Conservation (phyloP, 2,888 invertebrate genomes). For the Diogma glabrata region DNA sequence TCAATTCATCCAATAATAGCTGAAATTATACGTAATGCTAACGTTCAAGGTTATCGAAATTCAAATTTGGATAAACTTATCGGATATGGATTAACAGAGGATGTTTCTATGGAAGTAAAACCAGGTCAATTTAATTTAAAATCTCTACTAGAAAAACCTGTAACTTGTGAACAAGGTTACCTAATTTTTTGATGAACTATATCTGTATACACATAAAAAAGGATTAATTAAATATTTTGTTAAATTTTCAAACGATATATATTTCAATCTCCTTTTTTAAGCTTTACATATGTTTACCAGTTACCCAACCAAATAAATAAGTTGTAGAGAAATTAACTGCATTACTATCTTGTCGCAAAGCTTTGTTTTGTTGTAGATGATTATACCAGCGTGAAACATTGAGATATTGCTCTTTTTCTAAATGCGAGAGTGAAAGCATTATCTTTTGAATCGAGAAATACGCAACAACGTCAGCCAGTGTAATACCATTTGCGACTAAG, state of each 20-base stretch:
- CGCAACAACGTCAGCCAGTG: conserved; percentile 56
- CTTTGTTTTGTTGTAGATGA: conserved; percentile 57
- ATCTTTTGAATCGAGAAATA: conserved; percentile 54
- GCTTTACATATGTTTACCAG: conserved; percentile 32
- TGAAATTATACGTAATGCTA: conserved; percentile 30
- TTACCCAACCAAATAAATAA: conserved; percentile 35
- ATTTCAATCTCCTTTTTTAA: background rate
- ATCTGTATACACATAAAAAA: background rate
- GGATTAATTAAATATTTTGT: background rate
- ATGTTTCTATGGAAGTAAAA: conserved; percentile 22
- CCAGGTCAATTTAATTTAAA: too few relatives aligned
- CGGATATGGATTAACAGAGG: conserved; percentile 26
- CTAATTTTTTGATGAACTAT: background rate
- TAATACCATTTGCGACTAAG: conserved; percentile 43
- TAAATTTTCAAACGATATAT: background rate
- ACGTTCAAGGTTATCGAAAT: conserved; percentile 23
- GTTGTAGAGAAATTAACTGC: conserved; percentile 34
- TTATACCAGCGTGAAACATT: conserved; percentile 68
- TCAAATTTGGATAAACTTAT: conserved; percentile 24
- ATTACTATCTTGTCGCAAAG: conserved; percentile 39
- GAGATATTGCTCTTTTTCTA: conserved; percentile 55
- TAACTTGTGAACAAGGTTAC: background rate
- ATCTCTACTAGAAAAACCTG: background rate
- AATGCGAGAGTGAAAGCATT: conserved; percentile 52
- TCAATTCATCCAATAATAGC: conserved; percentile 19